phyloP scores from a whole-genome alignment of 2,113 vertebrate genomes.

The Atlantisia rogersi region DNA sequence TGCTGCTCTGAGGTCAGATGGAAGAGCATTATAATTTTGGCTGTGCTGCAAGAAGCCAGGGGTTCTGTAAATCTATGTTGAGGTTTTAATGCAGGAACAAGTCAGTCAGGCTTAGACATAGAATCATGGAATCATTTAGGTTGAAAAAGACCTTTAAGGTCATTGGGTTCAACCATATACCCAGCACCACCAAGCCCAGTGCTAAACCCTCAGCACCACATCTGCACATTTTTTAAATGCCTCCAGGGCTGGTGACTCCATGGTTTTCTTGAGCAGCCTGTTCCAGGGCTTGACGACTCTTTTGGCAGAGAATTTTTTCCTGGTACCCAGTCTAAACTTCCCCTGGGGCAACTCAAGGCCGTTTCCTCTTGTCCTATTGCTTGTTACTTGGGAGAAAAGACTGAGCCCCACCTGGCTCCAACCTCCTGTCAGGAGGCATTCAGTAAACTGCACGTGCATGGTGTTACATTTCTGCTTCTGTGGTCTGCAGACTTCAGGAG shows the following conservation, averaged over 20 bases:
- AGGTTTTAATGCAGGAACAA: not conserved
- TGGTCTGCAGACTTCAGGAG: accelerated
- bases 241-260: not conserved
- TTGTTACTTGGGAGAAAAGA: not conserved
- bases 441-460: not conserved
- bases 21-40: not conserved
- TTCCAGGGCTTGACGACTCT: not conserved
- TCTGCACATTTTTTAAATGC: accelerated
- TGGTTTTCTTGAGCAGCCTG: not conserved
- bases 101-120: not conserved
- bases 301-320: not conserved
- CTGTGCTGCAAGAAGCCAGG: not conserved
- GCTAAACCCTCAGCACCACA: not conserved
- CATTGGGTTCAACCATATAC: not conserved
- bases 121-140: not conserved
- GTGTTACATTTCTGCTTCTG: not conserved
- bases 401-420: not conserved
- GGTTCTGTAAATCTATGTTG: not conserved
- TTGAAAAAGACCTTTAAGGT: not conserved
- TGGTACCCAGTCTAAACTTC: not conserved
- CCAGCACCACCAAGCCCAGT: not conserved
- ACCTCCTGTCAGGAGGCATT: not conserved
- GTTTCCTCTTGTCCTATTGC: not conserved
- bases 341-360: not conserved
- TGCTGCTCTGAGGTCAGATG: not conserved